Percentiles rank a stretch among this genome's conserved stretches.
Evolutionary conservation across 1,140 invertebrate genomes (phyloP).

Genomic region (Micrasema longulum): DNA sequence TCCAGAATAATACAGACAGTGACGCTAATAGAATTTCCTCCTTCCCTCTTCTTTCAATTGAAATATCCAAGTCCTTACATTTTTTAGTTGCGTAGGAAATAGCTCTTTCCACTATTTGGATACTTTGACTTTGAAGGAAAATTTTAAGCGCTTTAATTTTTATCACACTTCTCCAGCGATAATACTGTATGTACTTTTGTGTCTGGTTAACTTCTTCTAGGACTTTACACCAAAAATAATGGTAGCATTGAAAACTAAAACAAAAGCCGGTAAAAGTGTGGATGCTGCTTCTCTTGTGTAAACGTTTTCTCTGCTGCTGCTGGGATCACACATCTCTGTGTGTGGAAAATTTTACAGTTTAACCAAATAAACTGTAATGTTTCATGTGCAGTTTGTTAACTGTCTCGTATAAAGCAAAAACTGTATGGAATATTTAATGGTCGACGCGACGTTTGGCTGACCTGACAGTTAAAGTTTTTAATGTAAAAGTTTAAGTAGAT

Average conservation of each 20-base stretch:
- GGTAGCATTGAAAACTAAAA: not conserved
- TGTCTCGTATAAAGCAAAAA: too few species aligned
- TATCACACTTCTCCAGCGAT: not conserved
- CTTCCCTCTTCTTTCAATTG: not conserved
- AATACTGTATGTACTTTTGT: not conserved
- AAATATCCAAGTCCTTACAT: not conserved
- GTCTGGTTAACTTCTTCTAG: slow-evolving; percentile 1
- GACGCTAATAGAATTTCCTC: not conserved
- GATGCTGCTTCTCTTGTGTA: not conserved
- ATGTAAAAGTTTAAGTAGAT: too few species aligned
- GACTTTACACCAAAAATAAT: too few species aligned
- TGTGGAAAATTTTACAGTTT: too few species aligned
- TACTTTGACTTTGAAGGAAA: not conserved
- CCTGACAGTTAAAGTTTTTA: too few species aligned
- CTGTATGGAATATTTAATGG: too few species aligned
- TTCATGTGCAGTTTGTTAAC: too few species aligned
- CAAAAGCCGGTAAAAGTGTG: not conserved
- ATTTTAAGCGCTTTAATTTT: not conserved
- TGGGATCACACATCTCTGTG: not conserved
- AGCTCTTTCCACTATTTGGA: too few species aligned
- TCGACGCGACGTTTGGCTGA: too few species aligned
- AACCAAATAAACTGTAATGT: too few species aligned
- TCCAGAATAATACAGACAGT: too few species aligned
- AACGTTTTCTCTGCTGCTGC: not conserved
- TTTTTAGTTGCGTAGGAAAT: not conserved